Conservation (phyloP, 2,113 vertebrate species). For the Spheniscus mendiculus region DNA sequence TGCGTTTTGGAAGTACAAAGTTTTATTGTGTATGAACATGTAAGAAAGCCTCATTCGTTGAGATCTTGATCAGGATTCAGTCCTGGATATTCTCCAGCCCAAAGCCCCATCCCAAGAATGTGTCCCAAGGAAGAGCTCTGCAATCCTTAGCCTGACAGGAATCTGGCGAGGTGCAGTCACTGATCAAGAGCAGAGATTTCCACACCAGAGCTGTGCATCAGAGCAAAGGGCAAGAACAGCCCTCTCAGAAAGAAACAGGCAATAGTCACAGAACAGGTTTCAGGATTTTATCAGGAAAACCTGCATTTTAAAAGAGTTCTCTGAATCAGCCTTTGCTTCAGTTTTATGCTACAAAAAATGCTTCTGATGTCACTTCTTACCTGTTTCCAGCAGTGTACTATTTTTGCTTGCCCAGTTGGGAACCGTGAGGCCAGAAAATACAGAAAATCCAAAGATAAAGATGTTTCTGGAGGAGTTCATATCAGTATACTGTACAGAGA, state of each 20-base stretch:
- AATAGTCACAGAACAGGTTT: background rate
- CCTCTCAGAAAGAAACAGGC: background rate
- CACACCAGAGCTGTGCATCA: background rate
- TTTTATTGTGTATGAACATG: background rate
- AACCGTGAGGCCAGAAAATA: conserved; percentile 87
- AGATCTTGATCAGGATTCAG: background rate
- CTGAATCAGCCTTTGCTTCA: background rate
- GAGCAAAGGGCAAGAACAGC: background rate
- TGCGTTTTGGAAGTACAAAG: background rate
- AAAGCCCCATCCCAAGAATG: background rate
- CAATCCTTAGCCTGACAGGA: background rate
- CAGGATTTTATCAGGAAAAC: background rate
- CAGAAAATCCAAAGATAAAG: conserved; percentile 95
- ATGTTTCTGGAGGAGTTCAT: conserved; percentile 97
- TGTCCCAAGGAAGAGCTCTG: background rate
- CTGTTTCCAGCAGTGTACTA: conserved; percentile 79
- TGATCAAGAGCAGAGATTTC: background rate
- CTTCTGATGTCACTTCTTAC: conserved; percentile 63
- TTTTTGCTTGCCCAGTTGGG: conserved; percentile 91
- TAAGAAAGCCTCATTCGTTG: background rate
- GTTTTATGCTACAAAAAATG: background rate
- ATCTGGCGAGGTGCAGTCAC: background rate
- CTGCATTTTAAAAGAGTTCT: background rate
- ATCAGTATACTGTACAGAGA: conserved; percentile 83
- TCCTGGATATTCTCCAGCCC: background rate